Conservation (phyloP, 2,888 invertebrate genomes). For the Mimas tiliae region DNA sequence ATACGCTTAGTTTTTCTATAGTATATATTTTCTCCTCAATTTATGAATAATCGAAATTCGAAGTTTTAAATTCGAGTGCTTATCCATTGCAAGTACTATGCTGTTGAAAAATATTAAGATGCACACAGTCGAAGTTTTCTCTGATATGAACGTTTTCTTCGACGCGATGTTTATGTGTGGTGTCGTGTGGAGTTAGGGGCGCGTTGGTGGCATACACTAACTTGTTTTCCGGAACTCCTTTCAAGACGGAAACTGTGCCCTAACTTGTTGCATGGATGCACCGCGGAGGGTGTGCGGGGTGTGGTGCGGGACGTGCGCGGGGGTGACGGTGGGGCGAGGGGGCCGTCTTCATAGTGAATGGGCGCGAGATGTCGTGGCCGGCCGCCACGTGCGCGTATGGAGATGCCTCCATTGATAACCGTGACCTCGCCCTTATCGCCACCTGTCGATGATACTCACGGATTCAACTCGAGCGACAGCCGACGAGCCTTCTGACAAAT, state of each 20-base stretch:
- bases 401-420: slow-evolving; percentile 82
- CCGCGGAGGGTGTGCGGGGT: slow-evolving; percentile 66
- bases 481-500: slow-evolving; percentile 28
- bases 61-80: background rate
- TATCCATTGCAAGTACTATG: background rate
- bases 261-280: slow-evolving; percentile 85
- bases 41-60: background rate
- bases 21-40: no score
- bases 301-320: slow-evolving; percentile 40
- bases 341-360: slow-evolving; percentile 83
- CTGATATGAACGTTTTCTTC: background rate
- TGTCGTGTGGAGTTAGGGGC: slow-evolving; percentile 24
- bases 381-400: slow-evolving; percentile 80
- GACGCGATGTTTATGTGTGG: slow-evolving; percentile 11
- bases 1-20: no score
- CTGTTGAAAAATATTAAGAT: background rate
- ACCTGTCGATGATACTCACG: slow-evolving; percentile 58
- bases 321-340: slow-evolving; percentile 41
- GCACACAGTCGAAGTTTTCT: background rate
- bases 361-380: slow-evolving; percentile 83
- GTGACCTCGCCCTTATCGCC: slow-evolving; percentile 81
- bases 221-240: slow-evolving; percentile 68
- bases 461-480: slow-evolving; percentile 48
- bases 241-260: slow-evolving; percentile 72
- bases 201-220: slow-evolving; percentile 45